Evolutionary conservation across 2,113 vertebrate genomes (phyloP).

Genomic region (Proteles cristata): DNA sequence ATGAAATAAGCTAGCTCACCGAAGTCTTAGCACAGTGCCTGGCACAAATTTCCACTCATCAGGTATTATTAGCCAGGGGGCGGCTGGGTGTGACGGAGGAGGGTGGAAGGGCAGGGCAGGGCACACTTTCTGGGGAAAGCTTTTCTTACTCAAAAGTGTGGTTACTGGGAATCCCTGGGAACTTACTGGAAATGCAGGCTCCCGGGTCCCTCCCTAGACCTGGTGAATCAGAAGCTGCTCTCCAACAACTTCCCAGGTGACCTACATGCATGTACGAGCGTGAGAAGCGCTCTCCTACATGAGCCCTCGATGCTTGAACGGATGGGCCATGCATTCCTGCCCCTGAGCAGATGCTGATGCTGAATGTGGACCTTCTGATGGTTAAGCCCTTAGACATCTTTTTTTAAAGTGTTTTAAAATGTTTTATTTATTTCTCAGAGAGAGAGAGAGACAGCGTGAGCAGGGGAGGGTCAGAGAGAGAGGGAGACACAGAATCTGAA

Average conservation of each 20-base stretch:
- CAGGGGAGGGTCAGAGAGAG: no score
- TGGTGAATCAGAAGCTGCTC: background rate
- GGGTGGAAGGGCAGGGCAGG: background rate
- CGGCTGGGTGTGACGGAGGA: fast-evolving
- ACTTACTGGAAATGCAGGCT: background rate
- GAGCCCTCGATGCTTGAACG: background rate
- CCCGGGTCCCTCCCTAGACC: background rate
- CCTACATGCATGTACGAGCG: fast-evolving
- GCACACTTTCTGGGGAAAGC: background rate
- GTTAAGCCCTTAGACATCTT: background rate
- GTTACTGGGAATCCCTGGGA: background rate
- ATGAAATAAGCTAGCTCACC: background rate
- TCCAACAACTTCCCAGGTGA: background rate
- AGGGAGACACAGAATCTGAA: no score
- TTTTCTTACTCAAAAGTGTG: background rate
- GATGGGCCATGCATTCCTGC: fast-evolving
- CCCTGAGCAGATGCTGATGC: background rate
- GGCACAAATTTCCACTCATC: background rate
- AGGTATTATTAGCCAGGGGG: background rate
- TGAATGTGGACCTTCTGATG: background rate
- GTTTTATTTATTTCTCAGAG: no score
- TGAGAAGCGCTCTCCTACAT: background rate
- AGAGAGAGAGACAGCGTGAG: no score
- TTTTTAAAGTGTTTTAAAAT: no score
- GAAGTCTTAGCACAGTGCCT: background rate